A percentile compares a stretch with the other conserved stretches of the same genome.
Conservation (phyloP, 2,797 vertebrate genomes). For the Catharus ustulatus region DNA sequence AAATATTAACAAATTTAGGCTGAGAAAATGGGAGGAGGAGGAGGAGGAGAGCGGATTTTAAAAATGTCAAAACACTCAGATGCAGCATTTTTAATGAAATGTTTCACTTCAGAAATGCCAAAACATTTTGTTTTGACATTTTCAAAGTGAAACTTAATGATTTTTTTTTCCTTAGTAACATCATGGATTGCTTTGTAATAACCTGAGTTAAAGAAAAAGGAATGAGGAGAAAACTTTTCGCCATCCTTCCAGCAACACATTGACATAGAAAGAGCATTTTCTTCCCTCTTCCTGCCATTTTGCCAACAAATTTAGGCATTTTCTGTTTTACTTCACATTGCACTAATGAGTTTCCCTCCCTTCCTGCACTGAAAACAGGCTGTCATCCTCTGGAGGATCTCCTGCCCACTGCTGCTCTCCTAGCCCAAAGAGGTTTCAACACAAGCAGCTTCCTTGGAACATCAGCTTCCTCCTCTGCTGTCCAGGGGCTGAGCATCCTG, state of each 20-base stretch:
- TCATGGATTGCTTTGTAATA: constrained; percentile 2
- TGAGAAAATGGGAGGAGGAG: constrained; percentile 10
- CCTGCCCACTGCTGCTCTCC: not conserved
- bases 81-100: constrained; percentile 66
- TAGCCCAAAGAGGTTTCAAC: not conserved
- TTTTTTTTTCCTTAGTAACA: constrained; percentile 14
- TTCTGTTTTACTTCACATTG: constrained; percentile 11
- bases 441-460: not conserved
- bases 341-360: not conserved
- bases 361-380: not conserved
- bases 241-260: not conserved
- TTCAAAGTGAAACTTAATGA: constrained; percentile 56
- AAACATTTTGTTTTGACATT: constrained; percentile 75
- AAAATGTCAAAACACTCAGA: constrained; percentile 71
- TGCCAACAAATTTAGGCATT: constrained; percentile 14
- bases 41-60: constrained; percentile 21
- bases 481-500: not conserved
- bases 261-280: constrained; percentile 49
- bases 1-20: constrained; percentile 54
- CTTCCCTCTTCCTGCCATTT: constrained; percentile 25
- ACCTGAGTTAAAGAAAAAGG: not conserved
- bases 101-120: constrained; percentile 71
- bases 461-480: not conserved
- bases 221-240: not conserved
- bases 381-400: not conserved